phyloP scores from a whole-genome alignment of 2,113 vertebrate genomes.

The Cervus canadensis region DNA sequence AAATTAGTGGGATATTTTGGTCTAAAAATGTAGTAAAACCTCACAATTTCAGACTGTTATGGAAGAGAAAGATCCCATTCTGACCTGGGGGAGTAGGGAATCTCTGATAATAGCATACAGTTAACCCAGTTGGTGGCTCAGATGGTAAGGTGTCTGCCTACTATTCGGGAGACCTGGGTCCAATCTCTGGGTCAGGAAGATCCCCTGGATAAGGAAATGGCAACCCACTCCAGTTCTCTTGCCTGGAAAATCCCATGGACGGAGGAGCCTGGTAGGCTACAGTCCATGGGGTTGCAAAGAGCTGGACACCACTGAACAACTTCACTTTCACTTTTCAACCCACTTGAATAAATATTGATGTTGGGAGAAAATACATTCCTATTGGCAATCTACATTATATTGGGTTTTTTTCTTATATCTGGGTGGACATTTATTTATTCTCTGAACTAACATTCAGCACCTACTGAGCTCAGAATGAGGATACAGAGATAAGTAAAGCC shows the following conservation, averaged over 20 bases:
- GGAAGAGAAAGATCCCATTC: background rate
- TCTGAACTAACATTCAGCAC: background rate
- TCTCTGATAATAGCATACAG: background rate
- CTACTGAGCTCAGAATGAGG: background rate
- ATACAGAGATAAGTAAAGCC: background rate
- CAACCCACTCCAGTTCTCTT: background rate
- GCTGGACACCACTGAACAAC: background rate
- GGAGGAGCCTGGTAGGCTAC: background rate
- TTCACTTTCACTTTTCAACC: background rate
- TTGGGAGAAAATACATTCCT: background rate
- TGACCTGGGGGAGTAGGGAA: background rate
- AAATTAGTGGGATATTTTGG: background rate
- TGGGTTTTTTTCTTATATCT: background rate
- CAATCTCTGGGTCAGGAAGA: background rate
- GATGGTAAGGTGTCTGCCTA: background rate
- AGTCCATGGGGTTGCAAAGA: background rate
- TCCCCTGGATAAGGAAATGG: background rate
- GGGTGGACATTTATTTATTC: background rate
- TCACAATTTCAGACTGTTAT: background rate
- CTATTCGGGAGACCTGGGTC: background rate
- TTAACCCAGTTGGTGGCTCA: background rate
- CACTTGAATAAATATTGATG: background rate
- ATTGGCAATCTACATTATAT: background rate
- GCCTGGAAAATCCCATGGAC: background rate
- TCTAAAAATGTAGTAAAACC: background rate